Conservation (phyloP, 35 echinoderm and acorn worm species). For the Acanthaster planci region DNA sequence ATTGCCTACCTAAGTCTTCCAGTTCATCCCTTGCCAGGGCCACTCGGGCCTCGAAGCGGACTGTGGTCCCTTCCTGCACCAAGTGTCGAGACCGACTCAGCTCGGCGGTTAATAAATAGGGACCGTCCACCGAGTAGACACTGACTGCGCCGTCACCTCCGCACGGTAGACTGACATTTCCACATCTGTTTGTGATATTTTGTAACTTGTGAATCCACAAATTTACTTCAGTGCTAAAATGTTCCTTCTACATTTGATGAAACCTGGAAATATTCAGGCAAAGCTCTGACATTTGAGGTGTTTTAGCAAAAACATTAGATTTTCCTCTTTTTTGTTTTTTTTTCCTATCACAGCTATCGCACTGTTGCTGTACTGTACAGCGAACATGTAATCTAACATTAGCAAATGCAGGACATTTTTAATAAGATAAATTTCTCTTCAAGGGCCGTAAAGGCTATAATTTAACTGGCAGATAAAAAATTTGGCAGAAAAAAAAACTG, state of each 20-base stretch:
- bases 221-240: neutral
- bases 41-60: conserved; percentile 53
- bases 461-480: neutral
- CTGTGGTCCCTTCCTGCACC: conserved; percentile 43
- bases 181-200: conserved; percentile 35
- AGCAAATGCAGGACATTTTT: no score
- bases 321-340: no score
- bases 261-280: neutral
- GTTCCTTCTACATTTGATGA: neutral
- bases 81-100: conserved; percentile 18
- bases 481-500: neutral
- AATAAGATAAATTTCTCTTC: no score
- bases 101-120: conserved; percentile 26
- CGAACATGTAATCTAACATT: no score
- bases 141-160: conserved; percentile 30
- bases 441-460: no score
- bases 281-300: neutral
- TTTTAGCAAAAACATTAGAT: no score
- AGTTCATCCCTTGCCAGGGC: conserved; percentile 23
- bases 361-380: no score
- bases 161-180: conserved; percentile 29
- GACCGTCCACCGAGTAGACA: conserved; percentile 34
- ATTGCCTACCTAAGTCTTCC: conserved; percentile 31
- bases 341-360: no score
- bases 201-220: neutral